phyloP scores from a whole-genome alignment of 92 coral and sea anemone genomes.

The Epizoanthus illoricatus region DNA sequence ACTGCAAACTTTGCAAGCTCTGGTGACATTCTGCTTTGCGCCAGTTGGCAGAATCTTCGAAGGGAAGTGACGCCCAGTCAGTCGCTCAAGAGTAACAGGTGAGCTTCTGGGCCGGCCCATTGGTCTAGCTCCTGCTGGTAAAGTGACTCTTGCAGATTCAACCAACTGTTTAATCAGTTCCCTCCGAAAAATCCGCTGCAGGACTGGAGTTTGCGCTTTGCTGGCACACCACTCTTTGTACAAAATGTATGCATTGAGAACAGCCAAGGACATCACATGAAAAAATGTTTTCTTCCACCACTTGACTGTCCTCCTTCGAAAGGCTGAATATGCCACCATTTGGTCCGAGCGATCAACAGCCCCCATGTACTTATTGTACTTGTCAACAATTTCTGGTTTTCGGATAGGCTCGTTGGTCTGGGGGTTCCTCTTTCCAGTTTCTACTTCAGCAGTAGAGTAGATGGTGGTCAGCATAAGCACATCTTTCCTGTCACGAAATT shows the following conservation, averaged over 20 bases:
- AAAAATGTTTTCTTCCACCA: constrained; percentile 33
- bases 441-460: not conserved
- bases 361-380: constrained; percentile 37
- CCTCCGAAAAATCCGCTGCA: not conserved
- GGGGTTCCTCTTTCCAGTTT: not conserved
- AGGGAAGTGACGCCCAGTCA: not conserved
- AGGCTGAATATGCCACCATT: constrained; percentile 31
- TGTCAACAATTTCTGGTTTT: constrained; percentile 30
- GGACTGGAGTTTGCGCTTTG: not conserved
- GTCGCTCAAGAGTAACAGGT: constrained; percentile 9
- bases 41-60: not conserved
- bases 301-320: constrained; percentile 13
- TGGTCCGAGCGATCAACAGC: constrained; percentile 35
- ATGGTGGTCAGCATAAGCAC: not conserved
- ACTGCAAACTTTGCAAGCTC: not conserved
- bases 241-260: constrained; percentile 22
- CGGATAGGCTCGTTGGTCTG: not conserved
- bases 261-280: constrained; percentile 30
- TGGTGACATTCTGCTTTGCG: not conserved
- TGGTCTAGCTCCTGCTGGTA: not conserved
- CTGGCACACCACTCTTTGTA: not conserved
- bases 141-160: not conserved
- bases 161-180: not conserved
- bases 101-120: constrained; percentile 30
- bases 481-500: not conserved